phyloP scores from a whole-genome alignment of 1,140 invertebrate genomes.

The Portunus trituberculatus region DNA sequence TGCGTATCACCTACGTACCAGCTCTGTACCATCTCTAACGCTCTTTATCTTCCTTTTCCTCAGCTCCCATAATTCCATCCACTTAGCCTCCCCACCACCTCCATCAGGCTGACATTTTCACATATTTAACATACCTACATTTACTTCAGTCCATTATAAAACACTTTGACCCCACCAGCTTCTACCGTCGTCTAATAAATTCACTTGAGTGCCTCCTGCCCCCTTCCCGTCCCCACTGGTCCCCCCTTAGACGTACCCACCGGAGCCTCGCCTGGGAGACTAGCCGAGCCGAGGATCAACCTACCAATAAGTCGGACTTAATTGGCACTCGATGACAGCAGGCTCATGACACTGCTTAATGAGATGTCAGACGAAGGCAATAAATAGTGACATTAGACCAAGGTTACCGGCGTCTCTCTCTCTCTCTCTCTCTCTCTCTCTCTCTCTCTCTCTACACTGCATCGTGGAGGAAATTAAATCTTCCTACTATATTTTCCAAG shows the following conservation, averaged over 20 bases:
- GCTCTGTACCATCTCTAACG: neutral
- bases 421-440: conserved; percentile 24
- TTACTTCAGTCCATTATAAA: neutral
- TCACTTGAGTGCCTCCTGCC: neutral
- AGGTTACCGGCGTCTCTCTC: neutral
- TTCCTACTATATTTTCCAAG: neutral
- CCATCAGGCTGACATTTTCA: neutral
- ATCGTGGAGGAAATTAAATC: neutral
- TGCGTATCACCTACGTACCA: neutral
- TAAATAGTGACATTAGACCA: conserved; percentile 68
- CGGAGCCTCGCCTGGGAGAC: neutral
- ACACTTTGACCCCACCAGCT: neutral
- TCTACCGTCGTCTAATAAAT: neutral
- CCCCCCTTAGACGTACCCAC: neutral
- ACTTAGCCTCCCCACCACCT: neutral
- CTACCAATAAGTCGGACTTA: conserved; percentile 65
- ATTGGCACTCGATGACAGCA: conserved; percentile 68
- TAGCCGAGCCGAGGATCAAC: conserved; percentile 41
- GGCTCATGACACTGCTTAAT: conserved; percentile 71
- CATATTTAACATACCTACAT: neutral
- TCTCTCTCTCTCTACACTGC: neutral
- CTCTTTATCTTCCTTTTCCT: neutral
- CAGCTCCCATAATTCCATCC: neutral
- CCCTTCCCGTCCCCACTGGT: neutral
- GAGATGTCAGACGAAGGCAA: conserved; percentile 62